Percentiles rank a stretch among this genome's conserved stretches.
Conservation (phyloP, 2,113 vertebrate genomes). For the Dromaius novaehollandiae region DNA sequence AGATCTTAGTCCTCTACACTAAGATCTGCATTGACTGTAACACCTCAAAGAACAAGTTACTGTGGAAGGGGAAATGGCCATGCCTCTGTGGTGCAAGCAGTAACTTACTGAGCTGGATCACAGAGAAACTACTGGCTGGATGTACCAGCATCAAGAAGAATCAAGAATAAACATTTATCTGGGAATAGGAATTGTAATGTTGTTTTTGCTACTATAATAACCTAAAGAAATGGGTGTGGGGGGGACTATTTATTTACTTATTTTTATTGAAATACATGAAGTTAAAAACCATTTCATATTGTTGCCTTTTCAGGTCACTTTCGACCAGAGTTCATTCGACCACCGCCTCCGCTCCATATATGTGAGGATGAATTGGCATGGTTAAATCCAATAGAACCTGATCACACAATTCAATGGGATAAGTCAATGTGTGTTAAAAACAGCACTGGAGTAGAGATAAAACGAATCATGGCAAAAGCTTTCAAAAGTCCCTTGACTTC, state of each 20-base stretch:
- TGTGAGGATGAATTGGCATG: slow-evolving; percentile 96
- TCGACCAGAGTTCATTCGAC: slow-evolving; percentile 95
- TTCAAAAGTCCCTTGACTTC: slow-evolving; percentile 97
- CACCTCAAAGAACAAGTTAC: neutral
- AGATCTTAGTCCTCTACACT: neutral
- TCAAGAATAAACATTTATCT: neutral
- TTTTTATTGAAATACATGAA: neutral
- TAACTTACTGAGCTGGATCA: neutral
- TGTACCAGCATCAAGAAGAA: neutral
- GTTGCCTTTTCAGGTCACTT: slow-evolving; percentile 87
- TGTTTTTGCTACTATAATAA: neutral
- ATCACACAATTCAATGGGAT: slow-evolving; percentile 94
- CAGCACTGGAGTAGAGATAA: slow-evolving; percentile 96
- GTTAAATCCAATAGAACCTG: slow-evolving; percentile 95
- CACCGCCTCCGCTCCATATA: slow-evolving; percentile 91
- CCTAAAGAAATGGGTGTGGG: neutral
- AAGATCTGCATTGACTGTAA: neutral
- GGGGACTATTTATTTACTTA: fast-evolving
- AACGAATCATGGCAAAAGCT: slow-evolving; percentile 97
- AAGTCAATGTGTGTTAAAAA: slow-evolving; percentile 97
- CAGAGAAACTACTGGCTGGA: neutral
- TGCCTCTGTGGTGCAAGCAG: neutral
- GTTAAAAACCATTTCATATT: neutral
- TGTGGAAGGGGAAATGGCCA: neutral
- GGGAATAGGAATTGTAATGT: neutral